phyloP scores from a whole-genome alignment of 2,113 vertebrate species.

The Nibea albiflora region DNA sequence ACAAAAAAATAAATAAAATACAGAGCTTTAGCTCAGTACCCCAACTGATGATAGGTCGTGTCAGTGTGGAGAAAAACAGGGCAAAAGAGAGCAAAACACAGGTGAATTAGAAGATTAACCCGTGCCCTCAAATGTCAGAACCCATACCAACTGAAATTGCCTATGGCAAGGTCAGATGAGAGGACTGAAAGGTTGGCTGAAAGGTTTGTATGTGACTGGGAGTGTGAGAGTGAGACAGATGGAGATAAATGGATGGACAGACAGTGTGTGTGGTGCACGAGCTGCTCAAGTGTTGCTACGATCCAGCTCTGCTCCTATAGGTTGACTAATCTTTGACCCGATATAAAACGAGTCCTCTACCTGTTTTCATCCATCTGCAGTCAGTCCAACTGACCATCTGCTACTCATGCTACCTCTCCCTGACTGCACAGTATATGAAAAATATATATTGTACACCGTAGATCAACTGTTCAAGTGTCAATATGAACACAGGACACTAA shows the following conservation, averaged over 20 bases:
- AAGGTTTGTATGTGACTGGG: slow-evolving; percentile 12
- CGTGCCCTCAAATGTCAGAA: slow-evolving; percentile 38
- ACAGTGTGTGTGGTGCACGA: background rate
- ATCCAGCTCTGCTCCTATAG: slow-evolving; percentile 16
- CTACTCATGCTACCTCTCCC: background rate
- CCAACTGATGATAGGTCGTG: slow-evolving; percentile 19
- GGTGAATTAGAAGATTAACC: slow-evolving; percentile 64
- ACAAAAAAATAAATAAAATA: background rate
- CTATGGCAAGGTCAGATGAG: slow-evolving; percentile 34
- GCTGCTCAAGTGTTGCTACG: background rate
- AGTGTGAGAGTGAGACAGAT: slow-evolving; percentile 23
- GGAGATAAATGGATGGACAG: slow-evolving; percentile 32
- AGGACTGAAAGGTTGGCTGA: slow-evolving; percentile 27
- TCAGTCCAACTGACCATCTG: slow-evolving; percentile 4
- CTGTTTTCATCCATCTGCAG: slow-evolving; percentile 21
- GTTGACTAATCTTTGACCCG: slow-evolving; percentile 49
- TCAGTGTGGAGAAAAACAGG: slow-evolving; percentile 16
- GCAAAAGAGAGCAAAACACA: slow-evolving; percentile 37
- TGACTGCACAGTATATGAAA: slow-evolving; percentile 8
- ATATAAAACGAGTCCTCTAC: slow-evolving; percentile 32
- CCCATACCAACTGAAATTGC: slow-evolving; percentile 44
- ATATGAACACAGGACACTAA: background rate
- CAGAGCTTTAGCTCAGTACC: slow-evolving; percentile 12
- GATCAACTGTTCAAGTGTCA: slow-evolving; percentile 39
- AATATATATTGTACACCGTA: slow-evolving; percentile 2